These are phyloP conservation scores for Rhynchonycteris naso DNA, from an alignment of 2,797 vertebrate genomes.

Conservation along the genomic window DNA sequence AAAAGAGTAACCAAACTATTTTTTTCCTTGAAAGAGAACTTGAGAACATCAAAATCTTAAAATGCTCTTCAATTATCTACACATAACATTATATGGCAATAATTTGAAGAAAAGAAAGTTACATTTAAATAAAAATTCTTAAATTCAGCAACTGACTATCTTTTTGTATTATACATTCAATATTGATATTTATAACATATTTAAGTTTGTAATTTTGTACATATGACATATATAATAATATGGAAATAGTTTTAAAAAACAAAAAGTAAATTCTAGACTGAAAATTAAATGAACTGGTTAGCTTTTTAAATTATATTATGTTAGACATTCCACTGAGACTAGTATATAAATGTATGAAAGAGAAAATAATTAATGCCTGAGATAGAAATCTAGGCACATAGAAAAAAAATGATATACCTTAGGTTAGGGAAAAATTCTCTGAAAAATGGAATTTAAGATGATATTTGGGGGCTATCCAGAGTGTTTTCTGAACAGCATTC, in stretches of 20 bases:
- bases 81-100: not conserved
- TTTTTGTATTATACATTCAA: not conserved
- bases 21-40: not conserved
- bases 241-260: not conserved
- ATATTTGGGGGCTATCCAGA: too few relatives aligned
- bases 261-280: not conserved
- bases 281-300: not conserved
- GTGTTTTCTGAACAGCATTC: not conserved
- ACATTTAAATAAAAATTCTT: not conserved
- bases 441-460: not conserved
- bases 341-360: not conserved
- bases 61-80: accelerated
- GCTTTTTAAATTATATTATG: not conserved
- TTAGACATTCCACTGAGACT: not conserved
- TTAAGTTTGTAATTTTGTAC: not conserved
- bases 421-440: not conserved
- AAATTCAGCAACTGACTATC: not conserved
- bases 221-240: not conserved
- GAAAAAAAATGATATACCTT: not conserved
- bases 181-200: not conserved
- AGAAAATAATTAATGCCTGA: not conserved
- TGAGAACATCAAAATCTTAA: not conserved
- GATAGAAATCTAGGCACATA: not conserved
- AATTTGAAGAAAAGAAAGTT: not conserved
- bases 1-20: not conserved